These are phyloP conservation scores for Antigone vipio DNA, from an alignment of 2,113 vertebrate genomes.

Conservation along the genomic window DNA sequence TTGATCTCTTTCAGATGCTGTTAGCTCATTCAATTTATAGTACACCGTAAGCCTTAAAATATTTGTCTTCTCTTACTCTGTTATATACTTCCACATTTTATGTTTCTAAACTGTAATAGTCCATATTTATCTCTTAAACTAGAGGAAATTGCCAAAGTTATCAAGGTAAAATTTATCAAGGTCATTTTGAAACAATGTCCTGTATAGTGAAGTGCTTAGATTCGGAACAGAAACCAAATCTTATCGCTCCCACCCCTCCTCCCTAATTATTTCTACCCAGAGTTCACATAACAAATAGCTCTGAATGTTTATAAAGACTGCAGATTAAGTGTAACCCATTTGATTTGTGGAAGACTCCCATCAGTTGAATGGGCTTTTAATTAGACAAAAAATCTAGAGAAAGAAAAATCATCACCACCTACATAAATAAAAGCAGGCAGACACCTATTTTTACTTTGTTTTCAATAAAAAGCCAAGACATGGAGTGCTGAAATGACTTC, in stretches of 20 bases:
- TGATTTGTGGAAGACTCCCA: not conserved
- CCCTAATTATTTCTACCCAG: not conserved
- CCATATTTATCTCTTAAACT: not conserved
- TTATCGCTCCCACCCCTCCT: not conserved
- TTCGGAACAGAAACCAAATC: not conserved
- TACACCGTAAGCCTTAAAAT: not conserved
- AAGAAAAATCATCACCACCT: not conserved
- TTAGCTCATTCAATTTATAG: not conserved
- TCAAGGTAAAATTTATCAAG: not conserved
- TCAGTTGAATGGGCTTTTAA: not conserved
- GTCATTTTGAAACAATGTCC: not conserved
- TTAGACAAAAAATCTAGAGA: not conserved
- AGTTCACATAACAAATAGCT: not conserved
- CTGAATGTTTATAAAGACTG: not conserved
- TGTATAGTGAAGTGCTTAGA: not conserved
- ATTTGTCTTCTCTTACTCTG: not conserved
- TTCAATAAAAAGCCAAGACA: not conserved
- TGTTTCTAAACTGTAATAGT: not conserved
- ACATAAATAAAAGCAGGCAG: not conserved
- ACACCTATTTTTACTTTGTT: not conserved
- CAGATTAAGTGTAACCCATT: not conserved
- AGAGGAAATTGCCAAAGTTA: too few relatives aligned
- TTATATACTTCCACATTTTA: not conserved
- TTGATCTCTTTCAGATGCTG: not conserved
- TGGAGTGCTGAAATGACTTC: not conserved